Evolutionary conservation across 1,140 invertebrate species (phyloP), one percentile per base, ranked within the genome.

Genomic region (Eumaeus atala): DNA sequence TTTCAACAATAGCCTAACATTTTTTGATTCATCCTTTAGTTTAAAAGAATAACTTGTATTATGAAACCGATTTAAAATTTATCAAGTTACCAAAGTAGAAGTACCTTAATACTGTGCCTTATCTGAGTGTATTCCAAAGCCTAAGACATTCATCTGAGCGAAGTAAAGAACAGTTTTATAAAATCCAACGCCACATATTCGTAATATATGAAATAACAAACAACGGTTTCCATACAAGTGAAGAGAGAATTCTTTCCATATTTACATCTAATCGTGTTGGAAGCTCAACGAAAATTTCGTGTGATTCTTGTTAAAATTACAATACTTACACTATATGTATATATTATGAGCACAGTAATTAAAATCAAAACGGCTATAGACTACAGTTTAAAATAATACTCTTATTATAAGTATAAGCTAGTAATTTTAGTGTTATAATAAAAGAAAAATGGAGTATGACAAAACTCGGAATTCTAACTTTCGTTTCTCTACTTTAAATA

Each of bases 241-340:
- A 40, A 53, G 38, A 53, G 21, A 40, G 33, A 65, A 72, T 72
- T 77, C 72, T 79, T 71, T 70, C 78, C 70, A 77, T 86, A 86
- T 86, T 72, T 86, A 86, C 80, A 86, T 76, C 83, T 86, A 86
- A 86, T 82, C 80, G 81, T 86, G 83, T 84, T 86, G 83, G 83
- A 86, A 86, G 83, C 83, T 86, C 83, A 86, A 86, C 83, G 83
- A 79, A 81, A 83, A 83, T 84, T 80, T 84, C 70, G 67, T 83
- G 79, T 80, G 69, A 63, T 80, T 77, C 56, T 73, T 75, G 79
- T 62, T 62, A 59, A 16, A 49, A 58, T 62, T 66, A 59, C 40
- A 58, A 53, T 14, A 12, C 51, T 44, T 53, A 53, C n/a, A 42
- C 51, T 53, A 47, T 9, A 53, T 53, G 34, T 9, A 53, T 53